Evolutionary conservation across 2,797 vertebrate genomes (phyloP).

Genomic region (Lagorchestes hirsutus): DNA sequence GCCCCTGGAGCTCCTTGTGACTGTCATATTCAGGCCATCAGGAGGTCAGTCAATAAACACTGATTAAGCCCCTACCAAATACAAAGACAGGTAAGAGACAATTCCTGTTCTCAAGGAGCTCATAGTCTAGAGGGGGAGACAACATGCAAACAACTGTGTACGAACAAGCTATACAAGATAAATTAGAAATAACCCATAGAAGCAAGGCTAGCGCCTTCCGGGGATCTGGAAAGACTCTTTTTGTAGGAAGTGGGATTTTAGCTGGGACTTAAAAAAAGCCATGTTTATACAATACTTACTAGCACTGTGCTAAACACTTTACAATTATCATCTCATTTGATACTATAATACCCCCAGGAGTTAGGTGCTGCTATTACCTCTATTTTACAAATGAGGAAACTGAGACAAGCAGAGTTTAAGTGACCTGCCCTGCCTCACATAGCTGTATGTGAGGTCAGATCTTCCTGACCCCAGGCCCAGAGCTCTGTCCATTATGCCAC

Average conservation of each 20-base stretch:
- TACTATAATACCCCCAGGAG: neutral
- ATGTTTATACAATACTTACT: neutral
- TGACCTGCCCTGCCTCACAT: neutral
- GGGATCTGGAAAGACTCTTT: neutral
- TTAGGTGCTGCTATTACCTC: neutral
- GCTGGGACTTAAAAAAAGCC: neutral
- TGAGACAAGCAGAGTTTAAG: too few species aligned
- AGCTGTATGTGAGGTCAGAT: neutral
- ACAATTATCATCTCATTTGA: neutral
- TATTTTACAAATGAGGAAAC: neutral
- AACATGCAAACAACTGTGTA: neutral
- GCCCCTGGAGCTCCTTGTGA: neutral
- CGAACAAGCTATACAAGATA: neutral
- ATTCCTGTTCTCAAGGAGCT: neutral
- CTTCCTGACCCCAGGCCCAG: neutral
- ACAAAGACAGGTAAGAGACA: neutral
- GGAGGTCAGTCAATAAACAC: neutral
- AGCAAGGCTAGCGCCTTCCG: neutral
- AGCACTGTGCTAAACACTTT: neutral
- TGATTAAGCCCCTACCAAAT: neutral
- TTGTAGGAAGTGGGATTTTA: neutral
- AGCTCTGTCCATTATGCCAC: neutral
- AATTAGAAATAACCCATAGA: neutral
- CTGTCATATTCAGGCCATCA: neutral
- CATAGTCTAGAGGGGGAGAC: neutral